These are phyloP conservation scores for Idaea straminata DNA, from an alignment of 2,888 invertebrate species.

Conservation along the genomic window DNA sequence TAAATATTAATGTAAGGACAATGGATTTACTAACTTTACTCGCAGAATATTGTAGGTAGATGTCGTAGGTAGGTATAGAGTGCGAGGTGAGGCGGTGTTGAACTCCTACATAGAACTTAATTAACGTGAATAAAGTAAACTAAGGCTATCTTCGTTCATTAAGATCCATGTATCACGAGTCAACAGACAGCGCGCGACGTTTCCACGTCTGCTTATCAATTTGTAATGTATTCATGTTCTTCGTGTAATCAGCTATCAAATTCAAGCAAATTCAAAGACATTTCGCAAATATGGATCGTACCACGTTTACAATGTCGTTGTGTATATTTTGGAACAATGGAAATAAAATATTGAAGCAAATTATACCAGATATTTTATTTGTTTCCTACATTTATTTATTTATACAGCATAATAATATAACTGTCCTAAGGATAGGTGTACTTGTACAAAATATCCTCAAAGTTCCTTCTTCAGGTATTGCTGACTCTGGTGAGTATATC, in stretches of 20 bases:
- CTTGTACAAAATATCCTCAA: too few relatives aligned
- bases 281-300: constrained; percentile 64
- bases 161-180: neutral
- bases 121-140: neutral
- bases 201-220: constrained; percentile 53
- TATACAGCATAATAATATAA: too few relatives aligned
- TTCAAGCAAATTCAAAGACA: constrained; percentile 72
- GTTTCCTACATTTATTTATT: too few relatives aligned
- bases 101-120: constrained; percentile 7
- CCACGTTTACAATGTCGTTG: constrained; percentile 74
- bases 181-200: constrained; percentile 30
- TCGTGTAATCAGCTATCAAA: constrained; percentile 73
- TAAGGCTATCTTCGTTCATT: neutral
- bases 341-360: constrained; percentile 78
- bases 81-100: constrained; percentile 33
- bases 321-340: constrained; percentile 79
- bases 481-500: too few relatives aligned
- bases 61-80: constrained; percentile 32
- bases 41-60: constrained; percentile 55
- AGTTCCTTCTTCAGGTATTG: too few relatives aligned
- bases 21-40: constrained; percentile 75
- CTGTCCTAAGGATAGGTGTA: too few relatives aligned
- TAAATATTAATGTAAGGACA: constrained; percentile 77
- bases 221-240: constrained; percentile 67
- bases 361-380: constrained; percentile 40